Percentiles rank a stretch among this genome's conserved stretches.
These are phyloP conservation scores for Elmis aenea DNA, from an alignment of 2,888 invertebrate species.

Conservation along the genomic window DNA sequence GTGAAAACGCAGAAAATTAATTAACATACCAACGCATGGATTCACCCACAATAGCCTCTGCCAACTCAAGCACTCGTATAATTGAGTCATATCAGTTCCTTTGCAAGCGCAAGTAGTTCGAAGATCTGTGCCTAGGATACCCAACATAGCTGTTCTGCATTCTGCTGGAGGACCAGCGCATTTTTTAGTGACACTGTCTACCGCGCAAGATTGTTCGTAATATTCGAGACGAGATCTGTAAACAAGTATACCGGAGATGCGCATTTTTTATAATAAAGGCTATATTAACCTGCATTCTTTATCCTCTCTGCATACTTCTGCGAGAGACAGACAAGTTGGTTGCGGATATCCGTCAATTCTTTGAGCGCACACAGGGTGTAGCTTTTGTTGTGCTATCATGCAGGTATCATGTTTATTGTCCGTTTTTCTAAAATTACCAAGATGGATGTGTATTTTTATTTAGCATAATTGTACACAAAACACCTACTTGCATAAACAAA, in stretches of 20 bases:
- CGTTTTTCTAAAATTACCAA: constrained; percentile 61
- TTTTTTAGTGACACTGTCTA: constrained; percentile 83
- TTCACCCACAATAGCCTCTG: constrained; percentile 86
- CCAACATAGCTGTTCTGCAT: constrained; percentile 80
- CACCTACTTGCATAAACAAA: constrained; percentile 87
- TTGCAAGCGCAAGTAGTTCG: constrained; percentile 84
- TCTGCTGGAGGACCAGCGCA: constrained; percentile 83
- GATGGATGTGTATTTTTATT: neutral
- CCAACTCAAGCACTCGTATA: constrained; percentile 88
- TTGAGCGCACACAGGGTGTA: constrained; percentile 86
- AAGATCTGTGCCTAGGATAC: constrained; percentile 84
- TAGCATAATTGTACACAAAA: neutral
- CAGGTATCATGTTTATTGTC: constrained; percentile 82
- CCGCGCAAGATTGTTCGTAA: constrained; percentile 88
- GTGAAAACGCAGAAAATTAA: too few relatives aligned
- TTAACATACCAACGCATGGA: constrained; percentile 83
- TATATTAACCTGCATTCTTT: constrained; percentile 77
- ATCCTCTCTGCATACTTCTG: constrained; percentile 77
- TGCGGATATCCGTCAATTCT: constrained; percentile 59
- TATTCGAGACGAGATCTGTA: constrained; percentile 72
- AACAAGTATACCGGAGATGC: constrained; percentile 4
- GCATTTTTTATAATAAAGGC: constrained; percentile 1
- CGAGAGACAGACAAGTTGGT: constrained; percentile 82
- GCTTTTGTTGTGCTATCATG: constrained; percentile 82
- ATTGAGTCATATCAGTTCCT: constrained; percentile 76